Conservation (phyloP, 1,140 invertebrate genomes). For the Drosophila jambulina region DNA sequence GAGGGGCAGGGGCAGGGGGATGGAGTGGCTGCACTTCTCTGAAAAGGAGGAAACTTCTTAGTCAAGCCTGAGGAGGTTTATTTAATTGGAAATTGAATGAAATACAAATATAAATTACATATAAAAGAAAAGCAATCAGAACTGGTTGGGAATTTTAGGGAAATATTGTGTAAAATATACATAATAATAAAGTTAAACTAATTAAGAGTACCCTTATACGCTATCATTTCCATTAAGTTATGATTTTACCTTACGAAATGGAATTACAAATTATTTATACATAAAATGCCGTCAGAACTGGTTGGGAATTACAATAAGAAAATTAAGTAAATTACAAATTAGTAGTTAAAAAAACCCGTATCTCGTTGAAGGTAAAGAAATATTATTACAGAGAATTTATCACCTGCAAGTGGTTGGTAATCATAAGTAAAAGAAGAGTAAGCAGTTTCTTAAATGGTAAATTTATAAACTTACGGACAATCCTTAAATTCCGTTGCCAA, state of each 20-base stretch:
- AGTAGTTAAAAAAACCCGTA: not conserved
- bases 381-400: not conserved
- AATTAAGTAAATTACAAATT: not conserved
- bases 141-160: not conserved
- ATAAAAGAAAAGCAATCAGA: not conserved
- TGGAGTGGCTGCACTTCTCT: not conserved
- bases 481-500: not conserved
- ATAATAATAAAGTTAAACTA: not conserved
- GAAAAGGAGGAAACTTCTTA: not conserved
- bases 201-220: no score
- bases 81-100: conserved; percentile 1
- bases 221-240: not conserved
- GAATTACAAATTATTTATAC: no score
- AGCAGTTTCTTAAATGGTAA: not conserved
- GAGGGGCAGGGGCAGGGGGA: not conserved
- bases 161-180: not conserved
- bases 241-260: not conserved
- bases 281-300: not conserved
- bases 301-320: not conserved
- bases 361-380: not conserved
- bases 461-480: not conserved
- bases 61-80: not conserved
- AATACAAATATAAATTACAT: not conserved
- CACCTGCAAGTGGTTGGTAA: not conserved
- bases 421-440: not conserved